These are phyloP conservation scores for Anoplius nigerrimus DNA, from an alignment of 2,888 invertebrate species.

Conservation along the genomic window DNA sequence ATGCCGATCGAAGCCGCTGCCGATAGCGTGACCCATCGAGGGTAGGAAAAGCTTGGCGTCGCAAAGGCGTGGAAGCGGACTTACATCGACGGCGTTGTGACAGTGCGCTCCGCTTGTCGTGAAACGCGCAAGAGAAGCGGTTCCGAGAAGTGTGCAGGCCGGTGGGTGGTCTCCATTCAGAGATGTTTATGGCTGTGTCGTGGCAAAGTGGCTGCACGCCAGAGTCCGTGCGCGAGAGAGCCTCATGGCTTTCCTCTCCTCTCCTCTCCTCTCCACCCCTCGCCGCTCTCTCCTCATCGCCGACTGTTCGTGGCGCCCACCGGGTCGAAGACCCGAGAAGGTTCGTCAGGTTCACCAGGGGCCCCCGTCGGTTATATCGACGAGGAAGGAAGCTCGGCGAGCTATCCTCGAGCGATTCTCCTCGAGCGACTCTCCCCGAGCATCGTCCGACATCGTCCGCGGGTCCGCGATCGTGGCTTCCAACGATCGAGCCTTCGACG, in stretches of 20 bases:
- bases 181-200: constrained; percentile 69
- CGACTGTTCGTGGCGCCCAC: constrained; percentile 41
- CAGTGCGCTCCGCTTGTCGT: constrained; percentile 4
- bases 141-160: constrained; percentile 58
- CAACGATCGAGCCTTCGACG: too few relatives aligned
- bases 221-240: constrained; percentile 42
- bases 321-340: constrained; percentile 57
- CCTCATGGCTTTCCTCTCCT: constrained; percentile 31
- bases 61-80: too few relatives aligned
- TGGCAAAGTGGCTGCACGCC: constrained; percentile 64
- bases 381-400: neutral
- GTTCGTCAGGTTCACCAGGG: constrained; percentile 53
- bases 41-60: too few relatives aligned
- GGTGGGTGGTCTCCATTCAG: constrained; percentile 70
- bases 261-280: constrained; percentile 14
- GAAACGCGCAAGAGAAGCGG: constrained; percentile 44
- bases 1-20: too few relatives aligned
- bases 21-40: too few relatives aligned
- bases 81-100: too few relatives aligned
- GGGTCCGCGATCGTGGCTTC: too few relatives aligned
- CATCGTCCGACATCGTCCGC: neutral
- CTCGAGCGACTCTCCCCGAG: constrained; percentile 19
- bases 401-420: constrained; percentile 1
- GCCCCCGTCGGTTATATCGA: constrained; percentile 29
- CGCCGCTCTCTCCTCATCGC: neutral